Evolutionary conservation across 2,888 invertebrate genomes (phyloP).

Genomic region (Dryobotodes eremita): DNA sequence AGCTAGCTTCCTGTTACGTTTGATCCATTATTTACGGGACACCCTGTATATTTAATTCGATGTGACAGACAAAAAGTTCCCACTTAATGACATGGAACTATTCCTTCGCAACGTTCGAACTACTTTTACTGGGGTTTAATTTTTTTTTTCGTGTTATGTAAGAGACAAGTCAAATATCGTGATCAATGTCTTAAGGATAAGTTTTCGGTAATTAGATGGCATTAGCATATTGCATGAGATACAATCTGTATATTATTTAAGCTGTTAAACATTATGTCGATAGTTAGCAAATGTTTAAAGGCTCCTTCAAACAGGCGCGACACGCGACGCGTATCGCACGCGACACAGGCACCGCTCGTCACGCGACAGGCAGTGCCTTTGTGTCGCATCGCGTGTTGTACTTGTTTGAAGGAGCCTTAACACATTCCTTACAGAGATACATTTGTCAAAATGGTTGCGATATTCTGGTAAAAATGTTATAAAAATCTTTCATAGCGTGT

Average conservation of each 20-base stretch:
- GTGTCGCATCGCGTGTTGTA: too few species aligned
- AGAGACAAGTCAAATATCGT: conserved; percentile 83
- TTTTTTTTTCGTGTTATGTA: conserved; percentile 78
- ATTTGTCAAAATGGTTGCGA: conserved; percentile 64
- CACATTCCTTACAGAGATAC: conserved; percentile 51
- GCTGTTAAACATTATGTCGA: conserved; percentile 57
- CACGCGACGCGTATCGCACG: too few species aligned
- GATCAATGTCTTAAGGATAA: conserved; percentile 87
- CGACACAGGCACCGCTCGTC: too few species aligned
- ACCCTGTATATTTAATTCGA: not conserved
- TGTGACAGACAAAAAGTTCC: conserved; percentile 53
- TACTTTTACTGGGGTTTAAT: conserved; percentile 79
- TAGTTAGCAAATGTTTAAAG: conserved; percentile 55
- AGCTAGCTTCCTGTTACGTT: too few species aligned
- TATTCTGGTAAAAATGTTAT: conserved; percentile 54
- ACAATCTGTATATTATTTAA: conserved; percentile 62
- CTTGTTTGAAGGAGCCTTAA: conserved; percentile 15
- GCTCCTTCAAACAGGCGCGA: too few species aligned
- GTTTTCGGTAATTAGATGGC: conserved; percentile 86
- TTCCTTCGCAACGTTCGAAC: conserved; percentile 75
- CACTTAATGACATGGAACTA: conserved; percentile 64
- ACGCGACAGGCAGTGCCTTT: too few species aligned
- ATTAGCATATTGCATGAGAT: conserved; percentile 84
- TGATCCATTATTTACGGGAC: too few species aligned
- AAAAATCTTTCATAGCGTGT: conserved; percentile 43